Percentiles rank a stretch among this genome's conserved stretches.
Conservation (phyloP, 2,888 invertebrate species). For the Eupeodes latifasciatus region DNA sequence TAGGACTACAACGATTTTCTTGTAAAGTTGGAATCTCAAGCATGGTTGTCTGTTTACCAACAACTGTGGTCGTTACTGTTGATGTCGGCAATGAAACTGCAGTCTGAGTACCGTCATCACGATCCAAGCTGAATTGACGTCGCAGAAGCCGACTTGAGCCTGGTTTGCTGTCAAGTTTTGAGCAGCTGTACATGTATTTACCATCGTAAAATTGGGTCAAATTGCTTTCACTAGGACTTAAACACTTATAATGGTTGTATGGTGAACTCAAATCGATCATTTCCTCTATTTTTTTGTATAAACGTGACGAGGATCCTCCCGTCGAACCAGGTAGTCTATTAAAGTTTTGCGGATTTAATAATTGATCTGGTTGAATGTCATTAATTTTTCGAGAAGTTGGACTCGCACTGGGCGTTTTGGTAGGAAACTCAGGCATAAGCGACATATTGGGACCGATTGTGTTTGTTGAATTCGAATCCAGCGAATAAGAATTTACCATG, state of each 20-base stretch:
- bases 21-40: constrained; percentile 82
- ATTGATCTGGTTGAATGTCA: constrained; percentile 82
- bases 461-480: constrained; percentile 83
- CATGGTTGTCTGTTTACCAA: constrained; percentile 80
- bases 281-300: constrained; percentile 84
- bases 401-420: constrained; percentile 81
- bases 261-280: constrained; percentile 89
- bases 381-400: constrained; percentile 82
- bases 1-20: constrained; percentile 82
- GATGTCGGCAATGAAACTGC: constrained; percentile 78
- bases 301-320: constrained; percentile 82
- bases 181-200: constrained; percentile 81
- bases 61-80: constrained; percentile 64
- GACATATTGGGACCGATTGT: constrained; percentile 82
- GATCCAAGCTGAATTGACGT: constrained; percentile 89
- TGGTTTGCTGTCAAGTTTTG: constrained; percentile 82
- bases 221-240: constrained; percentile 87
- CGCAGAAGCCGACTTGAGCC: constrained; percentile 85
- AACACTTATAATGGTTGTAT: constrained; percentile 90
- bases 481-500: constrained; percentile 82
- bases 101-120: constrained; percentile 86
- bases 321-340: constrained; percentile 82
- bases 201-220: constrained; percentile 83
- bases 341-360: constrained; percentile 83
- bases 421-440: constrained; percentile 81